These are phyloP conservation scores for Serilophus lunatus DNA, from an alignment of 2,113 vertebrate species.

Conservation along the genomic window DNA sequence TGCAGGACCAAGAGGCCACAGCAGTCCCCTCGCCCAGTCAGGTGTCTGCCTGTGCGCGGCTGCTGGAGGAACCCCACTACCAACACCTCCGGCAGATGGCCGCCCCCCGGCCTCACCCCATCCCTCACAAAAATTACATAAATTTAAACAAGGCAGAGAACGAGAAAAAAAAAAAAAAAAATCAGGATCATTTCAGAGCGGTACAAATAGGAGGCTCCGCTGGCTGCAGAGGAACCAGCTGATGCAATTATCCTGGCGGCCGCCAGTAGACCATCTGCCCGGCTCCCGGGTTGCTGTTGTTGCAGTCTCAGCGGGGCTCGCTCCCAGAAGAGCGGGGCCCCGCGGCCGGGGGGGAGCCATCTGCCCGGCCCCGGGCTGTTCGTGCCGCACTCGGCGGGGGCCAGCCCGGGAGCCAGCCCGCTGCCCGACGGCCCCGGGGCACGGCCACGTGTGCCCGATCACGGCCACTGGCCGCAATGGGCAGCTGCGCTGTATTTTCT, in stretches of 20 bases:
- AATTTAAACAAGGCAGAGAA: neutral
- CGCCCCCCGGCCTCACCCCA: neutral
- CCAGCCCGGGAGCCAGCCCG: neutral
- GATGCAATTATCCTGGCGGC: constrained; percentile 54
- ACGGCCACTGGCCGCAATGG: rapidly evolving
- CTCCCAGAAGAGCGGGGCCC: constrained; percentile 54
- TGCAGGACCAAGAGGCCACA: rapidly evolving
- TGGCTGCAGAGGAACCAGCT: constrained; percentile 56
- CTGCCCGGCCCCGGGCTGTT: constrained; percentile 44
- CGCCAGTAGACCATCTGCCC: constrained; percentile 68
- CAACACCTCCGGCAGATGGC: neutral
- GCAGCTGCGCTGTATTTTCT: neutral
- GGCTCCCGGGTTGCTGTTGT: constrained; percentile 60
- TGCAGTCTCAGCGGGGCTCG: constrained; percentile 55
- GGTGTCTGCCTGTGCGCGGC: neutral
- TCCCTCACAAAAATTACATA: neutral
- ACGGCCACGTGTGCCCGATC: neutral
- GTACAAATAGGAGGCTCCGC: constrained; percentile 1
- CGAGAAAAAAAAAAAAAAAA: neutral
- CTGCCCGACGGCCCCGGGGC: neutral
- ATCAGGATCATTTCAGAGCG: neutral
- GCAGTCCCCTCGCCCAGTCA: neutral
- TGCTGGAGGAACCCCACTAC: neutral
- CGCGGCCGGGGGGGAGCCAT: constrained; percentile 37
- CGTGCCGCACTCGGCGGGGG: neutral